A percentile compares a stretch with the other conserved stretches of the same genome.
Conservation (phyloP, 2,888 invertebrate genomes). For the Archaeoteleia sp. region DNA sequence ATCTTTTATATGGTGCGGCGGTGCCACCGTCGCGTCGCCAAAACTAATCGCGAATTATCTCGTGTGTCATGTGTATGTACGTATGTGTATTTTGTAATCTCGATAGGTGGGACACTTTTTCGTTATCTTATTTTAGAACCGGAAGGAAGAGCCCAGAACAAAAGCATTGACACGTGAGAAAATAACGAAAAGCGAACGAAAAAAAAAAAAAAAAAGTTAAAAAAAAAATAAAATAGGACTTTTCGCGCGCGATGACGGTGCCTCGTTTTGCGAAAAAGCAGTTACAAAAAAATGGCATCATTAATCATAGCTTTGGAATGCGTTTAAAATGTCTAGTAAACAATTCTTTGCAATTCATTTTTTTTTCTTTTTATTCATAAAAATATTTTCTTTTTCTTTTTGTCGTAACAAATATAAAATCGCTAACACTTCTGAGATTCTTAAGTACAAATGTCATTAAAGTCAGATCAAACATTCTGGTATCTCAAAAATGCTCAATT, state of each 20-base stretch:
- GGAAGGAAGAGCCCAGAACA: slow-evolving; percentile 59
- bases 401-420: slow-evolving; percentile 47
- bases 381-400: slow-evolving; percentile 46
- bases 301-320: slow-evolving; percentile 45
- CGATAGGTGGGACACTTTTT: slow-evolving; percentile 13
- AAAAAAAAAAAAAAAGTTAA: slow-evolving; percentile 28
- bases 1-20: slow-evolving; percentile 36
- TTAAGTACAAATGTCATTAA: slow-evolving; percentile 51
- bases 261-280: slow-evolving; percentile 24
- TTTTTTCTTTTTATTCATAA: slow-evolving; percentile 39
- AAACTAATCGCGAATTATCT: no score
- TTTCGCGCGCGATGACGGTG: slow-evolving; percentile 22
- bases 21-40: no score
- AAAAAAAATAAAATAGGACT: no score
- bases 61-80: slow-evolving; percentile 14
- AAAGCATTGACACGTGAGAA: slow-evolving; percentile 56
- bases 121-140: slow-evolving; percentile 50
- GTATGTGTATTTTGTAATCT: slow-evolving; percentile 22
- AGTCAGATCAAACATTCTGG: no score
- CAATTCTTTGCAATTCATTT: slow-evolving; percentile 35
- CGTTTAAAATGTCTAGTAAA: slow-evolving; percentile 38
- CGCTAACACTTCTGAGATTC: slow-evolving; percentile 49
- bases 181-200: no score
- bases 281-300: slow-evolving; percentile 42
- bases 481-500: no score